These are phyloP conservation scores for Parauchenoglanis punctatus DNA, from an alignment of 2,797 vertebrate genomes.

Conservation along the genomic window DNA sequence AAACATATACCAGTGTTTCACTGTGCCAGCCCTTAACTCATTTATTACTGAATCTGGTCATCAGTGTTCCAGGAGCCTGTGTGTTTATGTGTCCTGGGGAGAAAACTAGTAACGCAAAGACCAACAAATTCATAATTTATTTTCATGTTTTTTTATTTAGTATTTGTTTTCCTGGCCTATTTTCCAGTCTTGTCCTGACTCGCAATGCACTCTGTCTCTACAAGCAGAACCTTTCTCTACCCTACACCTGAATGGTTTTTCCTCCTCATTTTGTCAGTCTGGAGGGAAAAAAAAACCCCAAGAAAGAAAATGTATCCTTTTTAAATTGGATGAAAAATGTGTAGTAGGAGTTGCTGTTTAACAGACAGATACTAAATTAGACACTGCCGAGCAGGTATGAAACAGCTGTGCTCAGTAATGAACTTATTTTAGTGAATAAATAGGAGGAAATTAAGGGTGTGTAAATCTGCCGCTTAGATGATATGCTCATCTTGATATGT, in stretches of 20 bases:
- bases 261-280: too few species aligned
- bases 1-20: neutral
- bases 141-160: conserved; percentile 47
- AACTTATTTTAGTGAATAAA: conserved; percentile 15
- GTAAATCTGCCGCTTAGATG: neutral
- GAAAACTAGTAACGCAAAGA: conserved; percentile 23
- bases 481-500: neutral
- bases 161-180: conserved; percentile 64
- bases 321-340: neutral
- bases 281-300: neutral
- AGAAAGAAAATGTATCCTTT: conserved; percentile 20
- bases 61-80: neutral
- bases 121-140: conserved; percentile 21
- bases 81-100: neutral
- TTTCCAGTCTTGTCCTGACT: conserved; percentile 48
- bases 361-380: neutral
- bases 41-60: neutral
- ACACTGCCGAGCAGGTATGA: neutral
- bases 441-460: neutral
- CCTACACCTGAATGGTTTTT: conserved; percentile 31
- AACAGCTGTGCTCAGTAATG: neutral
- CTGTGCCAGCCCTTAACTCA: neutral
- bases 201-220: conserved; percentile 40
- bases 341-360: neutral
- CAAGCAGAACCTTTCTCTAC: neutral